Percentiles rank a stretch among this genome's conserved stretches.
Evolutionary conservation across 2,113 vertebrate species (phyloP).

Genomic region (Phylloscopus trochiloides): DNA sequence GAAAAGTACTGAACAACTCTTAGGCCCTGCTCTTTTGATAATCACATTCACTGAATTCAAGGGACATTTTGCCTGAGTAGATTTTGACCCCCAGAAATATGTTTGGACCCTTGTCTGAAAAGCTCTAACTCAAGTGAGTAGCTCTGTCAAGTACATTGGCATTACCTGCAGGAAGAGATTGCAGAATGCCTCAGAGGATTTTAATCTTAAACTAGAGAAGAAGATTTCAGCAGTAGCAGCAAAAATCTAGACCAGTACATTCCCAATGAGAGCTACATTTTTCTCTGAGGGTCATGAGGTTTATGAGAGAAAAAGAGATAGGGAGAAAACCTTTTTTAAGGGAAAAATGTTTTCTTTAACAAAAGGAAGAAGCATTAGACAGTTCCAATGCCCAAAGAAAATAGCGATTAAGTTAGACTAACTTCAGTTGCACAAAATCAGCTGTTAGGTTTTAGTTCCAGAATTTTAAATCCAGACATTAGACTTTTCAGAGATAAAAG

Average conservation of each 20-base stretch:
- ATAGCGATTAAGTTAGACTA: not conserved
- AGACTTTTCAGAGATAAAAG: not conserved
- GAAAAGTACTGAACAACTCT: not conserved
- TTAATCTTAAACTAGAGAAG: not conserved
- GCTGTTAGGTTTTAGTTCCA: not conserved
- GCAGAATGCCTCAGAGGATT: not conserved
- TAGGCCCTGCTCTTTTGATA: not conserved
- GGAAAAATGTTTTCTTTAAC: not conserved
- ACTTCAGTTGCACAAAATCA: not conserved
- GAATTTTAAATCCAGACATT: not conserved
- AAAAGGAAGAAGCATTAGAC: not conserved
- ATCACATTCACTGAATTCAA: not conserved
- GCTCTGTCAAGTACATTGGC: conserved; percentile 16
- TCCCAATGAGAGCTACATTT: conserved; percentile 7
- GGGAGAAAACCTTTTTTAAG: not conserved
- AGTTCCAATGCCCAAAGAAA: not conserved
- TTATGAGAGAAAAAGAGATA: not conserved
- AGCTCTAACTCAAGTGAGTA: not conserved
- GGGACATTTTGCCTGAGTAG: conserved; percentile 39
- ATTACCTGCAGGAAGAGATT: not conserved
- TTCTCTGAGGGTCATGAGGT: not conserved
- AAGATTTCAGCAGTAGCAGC: conserved; percentile 44
- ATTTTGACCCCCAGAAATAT: not conserved
- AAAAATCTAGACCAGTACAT: conserved; percentile 38
- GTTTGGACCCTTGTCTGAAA: not conserved